Percentiles rank a stretch among this genome's conserved stretches.
Conservation (phyloP, 2,113 vertebrate species). For the Lethenteron reissneri region DNA sequence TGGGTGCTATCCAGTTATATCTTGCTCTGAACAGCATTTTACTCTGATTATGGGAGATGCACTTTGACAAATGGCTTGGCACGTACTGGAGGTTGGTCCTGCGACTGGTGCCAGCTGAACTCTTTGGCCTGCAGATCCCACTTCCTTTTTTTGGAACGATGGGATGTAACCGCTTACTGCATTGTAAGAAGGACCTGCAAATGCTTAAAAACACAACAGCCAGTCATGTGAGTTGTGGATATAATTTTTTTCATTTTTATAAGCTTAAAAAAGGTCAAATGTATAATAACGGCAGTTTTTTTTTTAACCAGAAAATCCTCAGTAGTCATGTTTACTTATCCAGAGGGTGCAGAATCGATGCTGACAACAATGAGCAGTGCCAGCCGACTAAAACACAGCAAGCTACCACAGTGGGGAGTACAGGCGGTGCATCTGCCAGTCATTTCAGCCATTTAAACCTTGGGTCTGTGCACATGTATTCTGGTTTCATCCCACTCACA, state of each 20-base stretch:
- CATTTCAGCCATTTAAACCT: too few species aligned
- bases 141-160: constrained; percentile 77
- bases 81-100: constrained; percentile 36
- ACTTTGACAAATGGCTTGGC: constrained; percentile 1
- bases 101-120: constrained; percentile 55
- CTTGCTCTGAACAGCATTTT: not conserved
- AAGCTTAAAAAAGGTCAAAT: not conserved
- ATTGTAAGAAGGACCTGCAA: constrained; percentile 32
- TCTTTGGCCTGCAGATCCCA: constrained; percentile 62
- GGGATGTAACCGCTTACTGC: constrained; percentile 35
- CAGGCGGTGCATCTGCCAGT: too few species aligned
- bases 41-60: not conserved
- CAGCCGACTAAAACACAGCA: not conserved
- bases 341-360: not conserved
- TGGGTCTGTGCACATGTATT: too few species aligned
- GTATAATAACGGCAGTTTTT: not conserved
- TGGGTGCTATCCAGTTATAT: not conserved
- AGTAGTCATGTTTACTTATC: not conserved
- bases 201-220: constrained; percentile 24
- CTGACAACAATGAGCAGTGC: constrained; percentile 5
- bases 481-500: too few species aligned
- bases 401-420: too few species aligned
- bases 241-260: not conserved
- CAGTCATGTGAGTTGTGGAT: constrained; percentile 21
- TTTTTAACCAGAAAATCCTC: not conserved